A percentile compares a stretch with the other conserved stretches of the same genome.
Conservation (phyloP, 2,113 vertebrate genomes). For the Ia io region DNA sequence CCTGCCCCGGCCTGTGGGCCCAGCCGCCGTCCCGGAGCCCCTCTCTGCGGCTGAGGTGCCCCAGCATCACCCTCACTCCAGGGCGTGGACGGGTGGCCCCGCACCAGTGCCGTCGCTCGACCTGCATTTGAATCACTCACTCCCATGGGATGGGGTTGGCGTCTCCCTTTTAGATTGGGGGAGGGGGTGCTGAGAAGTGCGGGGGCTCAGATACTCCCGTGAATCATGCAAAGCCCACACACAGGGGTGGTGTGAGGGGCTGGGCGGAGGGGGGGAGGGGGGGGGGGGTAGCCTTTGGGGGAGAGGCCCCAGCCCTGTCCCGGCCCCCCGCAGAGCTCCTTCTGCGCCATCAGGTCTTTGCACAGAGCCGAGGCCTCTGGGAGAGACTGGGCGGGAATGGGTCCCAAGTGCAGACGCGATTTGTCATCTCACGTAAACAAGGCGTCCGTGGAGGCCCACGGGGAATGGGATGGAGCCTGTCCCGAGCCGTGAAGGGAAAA, state of each 20-base stretch:
- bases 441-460: neutral
- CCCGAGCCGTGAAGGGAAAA: neutral
- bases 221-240: neutral
- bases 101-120: conserved; percentile 50
- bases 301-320: neutral
- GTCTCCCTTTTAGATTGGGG: neutral
- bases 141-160: conserved; percentile 41
- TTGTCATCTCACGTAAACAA: neutral
- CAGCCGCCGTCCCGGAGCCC: conserved; percentile 30
- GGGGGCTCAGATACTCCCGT: neutral
- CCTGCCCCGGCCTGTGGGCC: no score
- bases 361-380: neutral
- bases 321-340: neutral
- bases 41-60: conserved; percentile 70
- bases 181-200: neutral
- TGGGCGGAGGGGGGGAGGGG: neutral
- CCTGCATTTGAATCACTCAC: conserved; percentile 61
- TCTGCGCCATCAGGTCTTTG: no score
- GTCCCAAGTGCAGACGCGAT: neutral
- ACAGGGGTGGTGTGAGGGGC: neutral
- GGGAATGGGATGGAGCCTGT: neutral
- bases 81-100: conserved; percentile 62
- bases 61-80: conserved; percentile 72
- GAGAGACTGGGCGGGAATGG: neutral
- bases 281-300: neutral